phyloP scores from a whole-genome alignment of 2,113 vertebrate species.

The Mobula hypostoma region DNA sequence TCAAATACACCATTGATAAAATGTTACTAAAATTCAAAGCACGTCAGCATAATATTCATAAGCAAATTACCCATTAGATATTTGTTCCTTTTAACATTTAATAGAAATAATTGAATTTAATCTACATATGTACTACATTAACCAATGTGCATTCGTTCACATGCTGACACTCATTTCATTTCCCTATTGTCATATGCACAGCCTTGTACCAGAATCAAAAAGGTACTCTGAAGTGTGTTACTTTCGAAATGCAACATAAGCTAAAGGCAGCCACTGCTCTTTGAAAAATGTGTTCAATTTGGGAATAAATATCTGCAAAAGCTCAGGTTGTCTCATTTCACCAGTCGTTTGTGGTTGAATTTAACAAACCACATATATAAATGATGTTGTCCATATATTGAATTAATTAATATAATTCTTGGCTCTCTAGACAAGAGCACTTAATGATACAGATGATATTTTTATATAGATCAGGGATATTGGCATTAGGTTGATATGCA shows the following conservation, averaged over 20 bases:
- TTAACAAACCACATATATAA: slow-evolving; percentile 4
- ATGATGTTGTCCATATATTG: neutral
- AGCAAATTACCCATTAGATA: neutral
- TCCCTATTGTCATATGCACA: neutral
- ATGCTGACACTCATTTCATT: neutral
- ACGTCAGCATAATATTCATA: neutral
- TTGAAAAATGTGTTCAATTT: neutral
- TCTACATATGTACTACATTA: neutral
- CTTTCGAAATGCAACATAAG: neutral
- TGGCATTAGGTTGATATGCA: neutral
- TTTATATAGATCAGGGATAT: neutral
- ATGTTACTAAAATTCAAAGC: neutral
- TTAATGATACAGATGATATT: neutral
- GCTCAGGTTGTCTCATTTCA: neutral
- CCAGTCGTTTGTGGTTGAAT: neutral
- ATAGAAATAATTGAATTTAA: slow-evolving; percentile 1
- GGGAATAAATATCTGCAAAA: neutral
- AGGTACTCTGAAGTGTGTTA: neutral
- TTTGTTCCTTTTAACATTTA: neutral
- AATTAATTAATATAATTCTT: neutral
- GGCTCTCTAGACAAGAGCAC: neutral
- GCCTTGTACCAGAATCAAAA: neutral
- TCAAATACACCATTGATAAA: neutral
- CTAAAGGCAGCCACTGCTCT: neutral
- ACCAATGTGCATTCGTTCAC: too few relatives aligned